These are phyloP conservation scores for Neoaliturus tenellus DNA, from an alignment of 2,888 invertebrate species.

Conservation along the genomic window DNA sequence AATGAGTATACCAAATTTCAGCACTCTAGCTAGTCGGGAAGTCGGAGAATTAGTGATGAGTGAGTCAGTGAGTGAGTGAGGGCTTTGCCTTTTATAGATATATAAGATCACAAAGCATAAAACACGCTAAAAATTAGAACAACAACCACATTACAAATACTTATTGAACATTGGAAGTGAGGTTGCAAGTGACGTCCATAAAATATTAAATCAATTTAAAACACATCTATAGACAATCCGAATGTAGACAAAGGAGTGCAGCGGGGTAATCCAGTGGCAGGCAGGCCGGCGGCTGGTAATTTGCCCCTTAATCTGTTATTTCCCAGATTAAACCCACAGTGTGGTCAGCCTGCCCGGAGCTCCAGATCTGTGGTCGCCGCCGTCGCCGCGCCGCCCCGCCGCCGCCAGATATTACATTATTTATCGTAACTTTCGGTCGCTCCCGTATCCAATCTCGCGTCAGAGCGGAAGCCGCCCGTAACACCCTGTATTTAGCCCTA, in stretches of 20 bases:
- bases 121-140: no score
- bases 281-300: not conserved
- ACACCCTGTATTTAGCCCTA: not conserved
- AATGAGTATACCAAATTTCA: no score
- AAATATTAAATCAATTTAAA: no score
- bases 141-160: no score
- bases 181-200: no score
- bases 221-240: not conserved
- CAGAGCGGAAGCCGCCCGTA: not conserved
- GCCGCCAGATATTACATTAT: conserved; percentile 38
- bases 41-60: no score
- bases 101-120: no score
- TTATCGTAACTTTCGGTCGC: conserved; percentile 21
- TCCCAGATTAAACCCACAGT: conserved; percentile 37
- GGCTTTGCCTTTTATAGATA: no score
- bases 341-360: not conserved
- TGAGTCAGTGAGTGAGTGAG: no score
- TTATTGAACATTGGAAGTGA: no score
- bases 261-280: not conserved
- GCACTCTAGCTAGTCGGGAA: no score
- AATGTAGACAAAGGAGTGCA: conserved; percentile 10
- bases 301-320: conserved; percentile 41
- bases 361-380: not conserved
- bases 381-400: not conserved
- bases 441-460: not conserved